Evolutionary conservation across 2,797 vertebrate species (phyloP).

Genomic region (Acrossocheilus wenchowensis): DNA sequence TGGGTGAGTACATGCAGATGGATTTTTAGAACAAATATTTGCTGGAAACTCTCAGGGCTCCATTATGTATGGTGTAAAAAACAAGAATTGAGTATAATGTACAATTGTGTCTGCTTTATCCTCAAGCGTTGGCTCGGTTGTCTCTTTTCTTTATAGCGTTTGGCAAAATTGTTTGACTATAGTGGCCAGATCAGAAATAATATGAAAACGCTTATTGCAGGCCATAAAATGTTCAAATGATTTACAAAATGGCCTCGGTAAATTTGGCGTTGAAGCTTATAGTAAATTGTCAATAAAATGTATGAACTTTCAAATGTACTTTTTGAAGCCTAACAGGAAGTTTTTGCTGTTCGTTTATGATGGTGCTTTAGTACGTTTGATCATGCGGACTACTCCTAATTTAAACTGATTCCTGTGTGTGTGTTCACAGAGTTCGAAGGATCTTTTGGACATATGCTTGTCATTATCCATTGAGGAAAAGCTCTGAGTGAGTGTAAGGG

Average conservation of each 20-base stretch:
- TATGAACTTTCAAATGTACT: slow-evolving; percentile 33
- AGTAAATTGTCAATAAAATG: slow-evolving; percentile 47
- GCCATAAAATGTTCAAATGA: slow-evolving; percentile 56
- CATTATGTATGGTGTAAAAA: slow-evolving; percentile 47
- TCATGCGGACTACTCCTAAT: slow-evolving; percentile 23
- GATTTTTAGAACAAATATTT: slow-evolving; percentile 60
- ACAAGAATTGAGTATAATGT: slow-evolving; percentile 41
- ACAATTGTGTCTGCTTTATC: slow-evolving; percentile 47
- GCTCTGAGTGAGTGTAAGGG: slow-evolving; percentile 48
- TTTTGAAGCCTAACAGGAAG: slow-evolving; percentile 36
- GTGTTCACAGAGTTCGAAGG: slow-evolving; percentile 7
- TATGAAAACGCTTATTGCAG: slow-evolving; percentile 57
- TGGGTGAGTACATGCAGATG: slow-evolving; percentile 52
- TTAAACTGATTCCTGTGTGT: slow-evolving; percentile 15
- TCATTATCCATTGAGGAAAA: slow-evolving; percentile 61
- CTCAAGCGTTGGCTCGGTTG: slow-evolving; percentile 44
- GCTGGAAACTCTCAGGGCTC: slow-evolving; percentile 46
- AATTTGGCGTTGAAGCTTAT: slow-evolving; percentile 48
- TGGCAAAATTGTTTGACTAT: slow-evolving; percentile 47
- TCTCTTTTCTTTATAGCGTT: slow-evolving; percentile 60
- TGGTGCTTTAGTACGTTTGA: slow-evolving; percentile 14
- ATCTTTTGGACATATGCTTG: slow-evolving; percentile 60
- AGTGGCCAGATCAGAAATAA: slow-evolving; percentile 54
- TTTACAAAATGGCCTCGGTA: slow-evolving; percentile 44
- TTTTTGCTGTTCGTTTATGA: slow-evolving; percentile 37